A percentile compares a stretch with the other conserved stretches of the same genome.
phyloP scores from a whole-genome alignment of 2,113 vertebrate genomes.

The Corythornis madagascariensis region DNA sequence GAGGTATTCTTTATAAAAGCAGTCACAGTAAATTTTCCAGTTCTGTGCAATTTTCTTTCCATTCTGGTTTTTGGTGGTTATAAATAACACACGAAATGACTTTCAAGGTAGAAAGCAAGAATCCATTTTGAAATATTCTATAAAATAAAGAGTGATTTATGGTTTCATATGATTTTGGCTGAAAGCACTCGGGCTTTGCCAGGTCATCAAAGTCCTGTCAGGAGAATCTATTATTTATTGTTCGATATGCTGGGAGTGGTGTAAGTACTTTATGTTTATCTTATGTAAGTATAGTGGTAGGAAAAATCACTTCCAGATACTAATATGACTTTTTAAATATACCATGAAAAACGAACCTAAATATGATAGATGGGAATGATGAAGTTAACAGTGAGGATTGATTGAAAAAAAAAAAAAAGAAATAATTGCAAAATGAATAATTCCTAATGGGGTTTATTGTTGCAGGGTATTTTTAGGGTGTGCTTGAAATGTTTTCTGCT shows the following conservation, averaged over 20 bases:
- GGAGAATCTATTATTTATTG: slow-evolving; percentile 85
- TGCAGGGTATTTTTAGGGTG: slow-evolving; percentile 8
- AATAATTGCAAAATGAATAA: background rate
- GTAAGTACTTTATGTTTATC: slow-evolving; percentile 84
- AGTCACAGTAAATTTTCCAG: slow-evolving; percentile 78
- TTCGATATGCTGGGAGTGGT: slow-evolving; percentile 75
- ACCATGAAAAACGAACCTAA: slow-evolving; percentile 2
- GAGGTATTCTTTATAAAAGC: slow-evolving; percentile 76
- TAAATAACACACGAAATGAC: slow-evolving; percentile 88
- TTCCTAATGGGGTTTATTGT: background rate
- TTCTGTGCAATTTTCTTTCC: slow-evolving; percentile 79
- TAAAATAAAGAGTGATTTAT: slow-evolving; percentile 89
- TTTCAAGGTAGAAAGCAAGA: slow-evolving; percentile 87
- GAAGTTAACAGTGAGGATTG: background rate
- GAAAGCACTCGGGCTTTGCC: slow-evolving; percentile 84
- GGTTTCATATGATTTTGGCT: slow-evolving; percentile 85
- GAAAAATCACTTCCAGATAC: slow-evolving; percentile 74
- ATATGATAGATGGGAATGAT: background rate
- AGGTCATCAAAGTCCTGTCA: slow-evolving; percentile 87
- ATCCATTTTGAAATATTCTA: slow-evolving; percentile 87
- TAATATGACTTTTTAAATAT: slow-evolving; percentile 54
- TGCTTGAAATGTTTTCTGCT: background rate
- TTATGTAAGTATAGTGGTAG: slow-evolving; percentile 80
- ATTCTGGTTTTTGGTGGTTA: slow-evolving; percentile 79
- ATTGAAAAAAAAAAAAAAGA: background rate